A percentile compares a stretch with the other conserved stretches of the same genome.
Conservation (phyloP, 2,888 invertebrate species). For the Agapostemon virescens region DNA sequence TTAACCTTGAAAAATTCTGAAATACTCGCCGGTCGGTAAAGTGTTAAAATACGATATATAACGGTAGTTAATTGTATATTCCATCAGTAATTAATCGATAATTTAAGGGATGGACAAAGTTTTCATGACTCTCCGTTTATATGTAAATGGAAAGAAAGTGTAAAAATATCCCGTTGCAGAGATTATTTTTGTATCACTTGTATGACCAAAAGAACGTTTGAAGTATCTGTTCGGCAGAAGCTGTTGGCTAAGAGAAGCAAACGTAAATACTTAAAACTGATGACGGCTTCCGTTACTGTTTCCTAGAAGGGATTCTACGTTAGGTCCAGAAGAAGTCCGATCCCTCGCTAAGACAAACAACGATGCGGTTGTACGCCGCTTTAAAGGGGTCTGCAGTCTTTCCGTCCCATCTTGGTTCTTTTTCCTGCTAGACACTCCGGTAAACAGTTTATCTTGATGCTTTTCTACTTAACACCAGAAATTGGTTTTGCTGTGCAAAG, state of each 20-base stretch:
- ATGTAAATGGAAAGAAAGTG: too few species aligned
- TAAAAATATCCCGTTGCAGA: not conserved
- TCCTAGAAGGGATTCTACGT: conserved; percentile 61
- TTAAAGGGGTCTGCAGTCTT: conserved; percentile 55
- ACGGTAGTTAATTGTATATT: too few species aligned
- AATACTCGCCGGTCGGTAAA: too few species aligned
- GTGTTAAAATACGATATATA: too few species aligned
- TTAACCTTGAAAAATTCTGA: too few species aligned
- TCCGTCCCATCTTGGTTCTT: conserved; percentile 42
- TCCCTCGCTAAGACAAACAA: conserved; percentile 62
- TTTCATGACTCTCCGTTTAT: not conserved
- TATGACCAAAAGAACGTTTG: not conserved
- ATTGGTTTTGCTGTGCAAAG: conserved; percentile 37
- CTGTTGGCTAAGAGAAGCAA: conserved; percentile 11
- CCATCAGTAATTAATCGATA: too few species aligned
- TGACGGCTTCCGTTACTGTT: conserved; percentile 53
- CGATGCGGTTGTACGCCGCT: conserved; percentile 57
- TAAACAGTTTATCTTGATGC: conserved; percentile 61
- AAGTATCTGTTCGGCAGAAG: conserved; percentile 15
- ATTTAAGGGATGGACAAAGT: too few species aligned
- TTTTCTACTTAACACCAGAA: conserved; percentile 55
- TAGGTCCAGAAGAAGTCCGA: conserved; percentile 47
- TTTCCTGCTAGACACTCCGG: conserved; percentile 29
- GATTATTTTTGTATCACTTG: conserved; percentile 18
- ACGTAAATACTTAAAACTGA: conserved; percentile 56